A percentile compares a stretch with the other conserved stretches of the same genome.
Evolutionary conservation across 2,888 invertebrate genomes (phyloP).

Genomic region (Erebia palarica): DNA sequence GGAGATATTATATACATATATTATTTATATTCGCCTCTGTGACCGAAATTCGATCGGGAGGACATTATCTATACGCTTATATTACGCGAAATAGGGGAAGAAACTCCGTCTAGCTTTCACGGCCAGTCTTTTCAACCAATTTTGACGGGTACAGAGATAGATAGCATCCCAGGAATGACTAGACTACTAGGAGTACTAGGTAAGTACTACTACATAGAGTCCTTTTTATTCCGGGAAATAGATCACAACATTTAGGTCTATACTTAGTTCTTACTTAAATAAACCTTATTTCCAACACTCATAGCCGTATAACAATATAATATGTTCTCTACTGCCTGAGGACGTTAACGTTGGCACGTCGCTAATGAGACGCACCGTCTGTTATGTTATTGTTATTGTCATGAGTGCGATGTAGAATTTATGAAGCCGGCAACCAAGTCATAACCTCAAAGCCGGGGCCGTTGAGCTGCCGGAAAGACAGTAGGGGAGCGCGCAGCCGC

Average conservation of each 20-base stretch:
- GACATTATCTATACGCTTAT: too few relatives aligned
- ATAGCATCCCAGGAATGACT: background rate
- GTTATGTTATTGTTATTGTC: conserved; percentile 71
- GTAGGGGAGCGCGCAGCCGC: conserved; percentile 70
- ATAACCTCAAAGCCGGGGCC: conserved; percentile 75
- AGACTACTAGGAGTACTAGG: background rate
- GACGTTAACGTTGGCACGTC: conserved; percentile 46
- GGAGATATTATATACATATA: too few relatives aligned
- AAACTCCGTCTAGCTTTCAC: too few relatives aligned
- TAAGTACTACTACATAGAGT: too few relatives aligned
- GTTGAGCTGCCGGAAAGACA: conserved; percentile 51
- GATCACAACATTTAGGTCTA: too few relatives aligned
- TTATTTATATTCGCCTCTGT: too few relatives aligned
- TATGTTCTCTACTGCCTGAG: conserved; percentile 14
- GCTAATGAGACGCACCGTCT: conserved; percentile 46
- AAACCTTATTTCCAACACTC: background rate
- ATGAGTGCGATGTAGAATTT: conserved; percentile 52
- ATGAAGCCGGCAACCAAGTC: conserved; percentile 69
- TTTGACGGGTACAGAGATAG: too few relatives aligned
- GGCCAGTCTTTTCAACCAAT: too few relatives aligned
- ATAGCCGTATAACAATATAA: conserved; percentile 11
- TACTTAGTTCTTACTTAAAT: too few relatives aligned
- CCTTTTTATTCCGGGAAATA: too few relatives aligned
- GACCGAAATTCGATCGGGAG: too few relatives aligned
- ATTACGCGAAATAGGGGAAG: too few relatives aligned